Percentiles rank a stretch among this genome's conserved stretches.
Conservation (phyloP, 23 tunicate species). For the Botrylloides violaceus region DNA sequence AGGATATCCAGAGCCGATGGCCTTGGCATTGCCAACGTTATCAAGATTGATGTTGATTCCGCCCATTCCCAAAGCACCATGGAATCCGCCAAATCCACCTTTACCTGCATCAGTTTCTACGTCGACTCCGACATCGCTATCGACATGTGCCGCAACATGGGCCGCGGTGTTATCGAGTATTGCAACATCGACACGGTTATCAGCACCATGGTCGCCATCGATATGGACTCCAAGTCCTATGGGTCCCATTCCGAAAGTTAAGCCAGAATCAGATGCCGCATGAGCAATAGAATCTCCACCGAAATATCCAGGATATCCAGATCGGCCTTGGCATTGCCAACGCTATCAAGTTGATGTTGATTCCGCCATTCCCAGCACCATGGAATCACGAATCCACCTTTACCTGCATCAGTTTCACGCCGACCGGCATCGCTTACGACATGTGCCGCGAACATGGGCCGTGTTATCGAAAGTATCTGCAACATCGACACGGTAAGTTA, state of each 20-base stretch:
- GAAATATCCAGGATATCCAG: not conserved
- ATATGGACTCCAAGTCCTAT: not conserved
- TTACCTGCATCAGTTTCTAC: not conserved
- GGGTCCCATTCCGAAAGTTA: not conserved
- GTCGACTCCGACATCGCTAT: not conserved
- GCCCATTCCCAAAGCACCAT: not conserved
- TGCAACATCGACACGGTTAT: not conserved
- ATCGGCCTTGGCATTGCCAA: not conserved
- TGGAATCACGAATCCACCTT: not conserved
- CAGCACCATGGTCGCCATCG: not conserved
- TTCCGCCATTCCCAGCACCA: not conserved
- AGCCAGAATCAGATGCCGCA: not conserved
- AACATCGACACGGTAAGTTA: not conserved
- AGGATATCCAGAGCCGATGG: no score
- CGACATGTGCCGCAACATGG: not conserved
- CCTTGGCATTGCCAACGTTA: not conserved
- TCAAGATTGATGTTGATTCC: not conserved
- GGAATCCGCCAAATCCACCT: not conserved
- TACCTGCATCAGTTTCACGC: not conserved
- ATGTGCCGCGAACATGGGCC: not conserved
- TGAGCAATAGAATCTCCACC: not conserved
- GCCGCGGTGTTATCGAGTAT: not conserved
- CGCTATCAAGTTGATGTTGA: not conserved
- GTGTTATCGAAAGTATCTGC: not conserved
- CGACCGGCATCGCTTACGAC: not conserved